Evolutionary conservation across 2,797 vertebrate species (phyloP), one percentile per base, ranked within the genome.

Genomic region (Danio albolineatus): DNA sequence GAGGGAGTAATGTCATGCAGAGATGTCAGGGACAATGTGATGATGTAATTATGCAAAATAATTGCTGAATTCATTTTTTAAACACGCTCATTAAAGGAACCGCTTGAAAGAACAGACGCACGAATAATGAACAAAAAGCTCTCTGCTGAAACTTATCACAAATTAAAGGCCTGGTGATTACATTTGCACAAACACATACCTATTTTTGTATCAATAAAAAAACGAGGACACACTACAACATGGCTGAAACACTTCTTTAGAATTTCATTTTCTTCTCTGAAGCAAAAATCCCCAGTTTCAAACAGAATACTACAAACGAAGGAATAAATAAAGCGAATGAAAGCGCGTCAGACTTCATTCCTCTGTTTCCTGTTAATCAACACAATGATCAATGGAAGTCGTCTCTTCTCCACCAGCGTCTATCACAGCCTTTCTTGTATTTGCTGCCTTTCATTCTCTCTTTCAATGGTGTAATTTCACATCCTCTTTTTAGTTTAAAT

Each of bases 341-440:
- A 2, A 66, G 49, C 0, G 1, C 2, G 5, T 19, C 28, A 66
- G 19, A 62, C 19, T 57, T 38, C 46, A 70, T 64, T 12, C 14
- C 17, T 41, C 64, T 71, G 73, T 72, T 60, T 75, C 59, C 56
- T 46, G 46, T 64, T 66, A 72, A 84, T 76, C 56, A 76, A 72
- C 61, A 70, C 49, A 76, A 38, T 53, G 64, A 76, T 62, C 39
- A 78, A 78, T 78, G 69, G 19, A 78, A 28, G 16, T 78, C n/a
- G 1, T 36, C 65, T 59, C 53, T 65, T 64, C 44, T 64, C 43
- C 53, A 82, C 73, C 61, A 66, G 10, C 16, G 5, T 10, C 64
- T 28, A 8, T 66, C 19, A 66, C 64, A 21, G 14, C 8, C 57
- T 17, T n/a, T 36, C 28, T 13, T 57, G 66, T 28, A 43, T 77